phyloP scores from a whole-genome alignment of 2,888 invertebrate species.

The Eupithecia subumbrata region DNA sequence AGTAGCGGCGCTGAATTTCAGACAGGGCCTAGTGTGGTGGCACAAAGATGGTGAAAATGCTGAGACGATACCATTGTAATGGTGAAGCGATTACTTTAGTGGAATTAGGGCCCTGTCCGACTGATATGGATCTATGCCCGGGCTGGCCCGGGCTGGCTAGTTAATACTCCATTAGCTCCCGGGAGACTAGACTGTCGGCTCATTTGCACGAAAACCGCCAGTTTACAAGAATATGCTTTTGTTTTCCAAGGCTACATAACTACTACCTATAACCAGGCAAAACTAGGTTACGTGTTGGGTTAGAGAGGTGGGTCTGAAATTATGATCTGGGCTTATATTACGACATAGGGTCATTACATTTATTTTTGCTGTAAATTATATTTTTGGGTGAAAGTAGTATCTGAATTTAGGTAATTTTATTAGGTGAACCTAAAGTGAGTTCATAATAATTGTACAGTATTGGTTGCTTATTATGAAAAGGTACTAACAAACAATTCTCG shows the following conservation, averaged over 20 bases:
- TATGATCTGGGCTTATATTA: not conserved
- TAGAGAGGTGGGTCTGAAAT: not conserved
- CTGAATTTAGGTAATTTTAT: too few species aligned
- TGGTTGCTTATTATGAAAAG: too few species aligned
- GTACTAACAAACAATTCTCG: too few species aligned
- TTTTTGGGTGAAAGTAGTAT: too few species aligned
- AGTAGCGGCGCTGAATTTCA: too few species aligned
- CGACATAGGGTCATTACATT: not conserved
- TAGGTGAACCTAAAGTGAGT: too few species aligned
- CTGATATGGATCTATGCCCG: slow-evolving; percentile 39
- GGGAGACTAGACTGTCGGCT: slow-evolving; percentile 31
- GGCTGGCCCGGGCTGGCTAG: slow-evolving; percentile 28
- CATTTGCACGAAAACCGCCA: slow-evolving; percentile 41
- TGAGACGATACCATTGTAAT: not conserved
- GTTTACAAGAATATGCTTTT: slow-evolving; percentile 44
- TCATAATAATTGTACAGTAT: too few species aligned
- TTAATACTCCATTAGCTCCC: slow-evolving; percentile 44
- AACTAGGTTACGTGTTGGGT: not conserved
- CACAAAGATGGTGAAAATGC: too few species aligned
- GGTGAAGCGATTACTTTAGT: not conserved
- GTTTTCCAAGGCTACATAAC: slow-evolving; percentile 27
- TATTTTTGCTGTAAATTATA: not conserved
- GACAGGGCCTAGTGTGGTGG: too few species aligned
- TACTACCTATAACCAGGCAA: not conserved
- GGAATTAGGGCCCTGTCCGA: slow-evolving; percentile 31